Evolutionary conservation across 2,797 vertebrate genomes (phyloP).

Genomic region (Argentina silus): DNA sequence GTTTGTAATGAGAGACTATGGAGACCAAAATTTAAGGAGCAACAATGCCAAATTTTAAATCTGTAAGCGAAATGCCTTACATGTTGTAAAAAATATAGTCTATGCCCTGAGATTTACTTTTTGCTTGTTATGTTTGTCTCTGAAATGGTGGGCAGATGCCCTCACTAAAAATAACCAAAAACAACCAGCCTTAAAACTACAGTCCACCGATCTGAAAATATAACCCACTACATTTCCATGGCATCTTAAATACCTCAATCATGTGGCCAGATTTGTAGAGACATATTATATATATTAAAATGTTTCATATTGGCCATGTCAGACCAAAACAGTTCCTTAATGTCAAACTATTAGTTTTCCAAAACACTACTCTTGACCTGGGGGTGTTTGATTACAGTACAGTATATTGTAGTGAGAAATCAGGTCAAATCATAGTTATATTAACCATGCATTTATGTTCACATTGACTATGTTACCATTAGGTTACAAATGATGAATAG

Average conservation of each 20-base stretch:
- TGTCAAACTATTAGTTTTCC: background rate
- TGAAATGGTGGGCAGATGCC: constrained; percentile 58
- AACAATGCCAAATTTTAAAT: constrained; percentile 43
- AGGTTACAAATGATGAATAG: background rate
- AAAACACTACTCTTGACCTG: background rate
- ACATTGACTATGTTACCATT: background rate
- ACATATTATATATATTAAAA: background rate
- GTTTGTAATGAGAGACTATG: constrained; percentile 58
- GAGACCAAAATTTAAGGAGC: constrained; percentile 60
- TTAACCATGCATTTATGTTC: background rate
- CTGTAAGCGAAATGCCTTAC: constrained; percentile 31
- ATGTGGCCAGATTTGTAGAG: background rate
- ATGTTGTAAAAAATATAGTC: constrained; percentile 32
- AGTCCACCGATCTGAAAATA: background rate
- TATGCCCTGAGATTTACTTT: constrained; percentile 41
- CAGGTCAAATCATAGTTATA: background rate
- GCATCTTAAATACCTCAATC: background rate
- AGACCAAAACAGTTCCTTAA: too few species aligned
- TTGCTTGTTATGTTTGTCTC: constrained; percentile 46
- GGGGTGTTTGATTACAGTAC: too few species aligned
- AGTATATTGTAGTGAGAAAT: background rate
- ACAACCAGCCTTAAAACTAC: constrained; percentile 19
- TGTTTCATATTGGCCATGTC: background rate
- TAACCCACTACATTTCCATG: background rate
- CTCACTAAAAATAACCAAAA: constrained; percentile 44